Conservation (phyloP, 2,888 invertebrate species). For the Drosophila multiciliata region DNA sequence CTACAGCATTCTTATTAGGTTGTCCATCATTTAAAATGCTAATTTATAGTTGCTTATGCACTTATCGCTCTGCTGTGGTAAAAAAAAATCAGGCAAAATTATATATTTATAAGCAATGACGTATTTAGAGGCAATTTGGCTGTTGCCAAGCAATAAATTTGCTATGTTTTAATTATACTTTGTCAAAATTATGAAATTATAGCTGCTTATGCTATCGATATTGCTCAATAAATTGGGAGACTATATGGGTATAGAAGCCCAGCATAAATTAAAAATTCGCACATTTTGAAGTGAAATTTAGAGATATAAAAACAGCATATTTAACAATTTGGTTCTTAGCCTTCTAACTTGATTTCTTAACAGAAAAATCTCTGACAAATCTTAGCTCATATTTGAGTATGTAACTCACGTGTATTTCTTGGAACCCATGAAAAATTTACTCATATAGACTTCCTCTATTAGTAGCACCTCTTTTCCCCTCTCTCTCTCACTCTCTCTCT, state of each 20-base stretch:
- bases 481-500: background rate
- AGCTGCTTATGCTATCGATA: background rate
- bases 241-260: background rate
- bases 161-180: background rate
- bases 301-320: background rate
- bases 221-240: background rate
- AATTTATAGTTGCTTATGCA: background rate
- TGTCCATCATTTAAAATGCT: background rate
- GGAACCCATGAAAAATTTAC: constrained; percentile 23
- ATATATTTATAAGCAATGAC: background rate
- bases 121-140: background rate
- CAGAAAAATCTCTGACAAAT: constrained; percentile 16
- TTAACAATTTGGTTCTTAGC: background rate
- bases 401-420: constrained; percentile 35
- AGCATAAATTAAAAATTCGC: too few species aligned
- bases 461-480: constrained; percentile 9
- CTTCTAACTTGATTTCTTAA: background rate
- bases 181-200: background rate
- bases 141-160: background rate
- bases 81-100: background rate
- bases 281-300: background rate
- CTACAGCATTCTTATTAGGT: background rate
- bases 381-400: constrained; percentile 26
- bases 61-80: background rate
- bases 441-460: constrained; percentile 47